These are phyloP conservation scores for Euwallacea fornicatus DNA, from an alignment of 1,140 invertebrate genomes.

Conservation along the genomic window DNA sequence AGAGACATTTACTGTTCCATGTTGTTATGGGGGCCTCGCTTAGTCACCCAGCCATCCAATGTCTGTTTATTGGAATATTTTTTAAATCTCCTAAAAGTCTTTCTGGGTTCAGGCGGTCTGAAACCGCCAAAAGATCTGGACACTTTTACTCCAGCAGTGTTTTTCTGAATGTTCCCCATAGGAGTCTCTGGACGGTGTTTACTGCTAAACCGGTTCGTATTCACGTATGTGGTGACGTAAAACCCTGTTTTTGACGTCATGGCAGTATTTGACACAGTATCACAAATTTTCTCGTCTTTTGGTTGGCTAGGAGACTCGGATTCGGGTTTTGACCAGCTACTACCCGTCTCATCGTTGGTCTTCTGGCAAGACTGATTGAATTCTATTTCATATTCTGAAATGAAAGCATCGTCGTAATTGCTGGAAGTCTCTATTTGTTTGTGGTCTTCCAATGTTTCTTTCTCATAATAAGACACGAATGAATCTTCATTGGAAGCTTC, in stretches of 20 bases:
- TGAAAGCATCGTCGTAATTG: conserved; percentile 7
- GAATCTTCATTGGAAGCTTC: background rate
- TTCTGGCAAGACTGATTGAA: background rate
- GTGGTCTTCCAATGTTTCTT: background rate
- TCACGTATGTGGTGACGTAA: conserved; percentile 16
- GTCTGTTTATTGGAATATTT: conserved; percentile 38
- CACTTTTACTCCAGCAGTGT: background rate
- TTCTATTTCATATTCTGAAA: conserved; percentile 29
- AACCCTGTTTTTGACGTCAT: conserved; percentile 1
- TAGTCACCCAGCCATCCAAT: conserved; percentile 42
- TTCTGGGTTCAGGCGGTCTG: conserved; percentile 32
- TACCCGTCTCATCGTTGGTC: background rate
- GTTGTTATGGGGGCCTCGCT: conserved; percentile 8
- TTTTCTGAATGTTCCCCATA: too few relatives aligned
- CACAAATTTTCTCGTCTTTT: conserved; percentile 13
- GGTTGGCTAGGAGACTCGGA: background rate
- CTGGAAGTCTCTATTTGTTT: background rate
- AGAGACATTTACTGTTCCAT: background rate
- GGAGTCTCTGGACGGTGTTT: too few relatives aligned
- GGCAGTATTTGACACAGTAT: conserved; percentile 13
- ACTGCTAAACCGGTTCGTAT: conserved; percentile 26
- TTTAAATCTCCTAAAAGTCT: conserved; percentile 35
- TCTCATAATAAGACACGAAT: conserved; percentile 8
- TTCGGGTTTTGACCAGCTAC: background rate
- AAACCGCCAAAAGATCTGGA: conserved; percentile 25